Base-by-base conservation (phyloP, 2,113 vertebrate species). In the Chinchilla lanigera region DNA sequence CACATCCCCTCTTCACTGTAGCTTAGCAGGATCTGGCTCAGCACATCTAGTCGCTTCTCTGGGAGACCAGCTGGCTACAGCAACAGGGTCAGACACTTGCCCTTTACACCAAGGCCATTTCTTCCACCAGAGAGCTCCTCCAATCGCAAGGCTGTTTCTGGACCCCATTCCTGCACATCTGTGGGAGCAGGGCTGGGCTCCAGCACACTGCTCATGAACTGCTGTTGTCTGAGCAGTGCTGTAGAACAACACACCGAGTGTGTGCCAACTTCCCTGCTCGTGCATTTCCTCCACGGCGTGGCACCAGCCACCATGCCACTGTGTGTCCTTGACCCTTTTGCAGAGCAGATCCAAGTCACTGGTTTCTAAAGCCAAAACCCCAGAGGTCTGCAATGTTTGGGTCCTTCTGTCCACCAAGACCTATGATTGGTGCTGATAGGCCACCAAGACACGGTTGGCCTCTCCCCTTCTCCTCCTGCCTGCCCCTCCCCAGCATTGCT, bases 61-160 rank as follows among this genome's bases (percentile, higher is more conserved):
- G 16, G 24, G 35, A 75, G n/a, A 56, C 11, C 2, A 24, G 10
- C 44, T 63, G 24, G 35, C 33, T 26, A 9, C 2, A 33, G 9
- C 6, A 0, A 0, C 22, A 6, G 60, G 38, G 47, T 65, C 82
- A 19, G 56, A 28, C 5, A 1, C 6, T 14, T 35, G 8, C 28
- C 38, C 61, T 77, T 35, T 4, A 16, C 54, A n/a, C 5, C 8
- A 17, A 35, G 54, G 35, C 24, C 1, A 8, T 65, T 61, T 50
- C 75, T 41, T 58, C 30, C 44, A 30, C 26, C 4, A 63, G 38
- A 84, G 13, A 75, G 14, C 22, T 61, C 60, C 61, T 28, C 11
- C 0, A 6, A 24, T 30, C 56, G n/a, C 77, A 30, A 3, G 8
- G 7, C 14, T 22, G 16, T 28, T 24, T 67, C 38, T 28, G 58